Conservation (phyloP, 1,140 invertebrate species). For the Nebria ingens region DNA sequence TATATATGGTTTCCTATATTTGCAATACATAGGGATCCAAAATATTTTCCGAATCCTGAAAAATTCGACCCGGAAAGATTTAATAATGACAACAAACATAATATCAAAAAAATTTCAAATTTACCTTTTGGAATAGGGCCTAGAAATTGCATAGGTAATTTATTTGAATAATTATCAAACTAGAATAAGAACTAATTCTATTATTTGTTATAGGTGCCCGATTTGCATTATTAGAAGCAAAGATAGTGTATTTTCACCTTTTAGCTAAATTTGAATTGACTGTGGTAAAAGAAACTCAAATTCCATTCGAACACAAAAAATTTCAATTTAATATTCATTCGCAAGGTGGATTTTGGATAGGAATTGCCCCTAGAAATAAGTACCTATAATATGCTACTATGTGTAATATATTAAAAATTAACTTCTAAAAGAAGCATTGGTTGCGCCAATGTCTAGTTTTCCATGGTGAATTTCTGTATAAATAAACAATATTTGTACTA, state of each 20-base stretch:
- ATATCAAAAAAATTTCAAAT: slow-evolving; percentile 33
- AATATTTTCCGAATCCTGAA: slow-evolving; percentile 13
- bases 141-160: slow-evolving; percentile 45
- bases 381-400: too few relatives aligned
- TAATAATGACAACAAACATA: slow-evolving; percentile 30
- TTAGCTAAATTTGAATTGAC: slow-evolving; percentile 25
- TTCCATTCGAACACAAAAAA: slow-evolving; percentile 22
- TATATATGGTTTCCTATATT: slow-evolving; percentile 36
- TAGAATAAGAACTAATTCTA: not conserved
- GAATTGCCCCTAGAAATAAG: too few relatives aligned
- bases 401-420: too few relatives aligned
- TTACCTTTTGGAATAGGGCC: slow-evolving; percentile 46
- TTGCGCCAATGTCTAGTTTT: too few relatives aligned
- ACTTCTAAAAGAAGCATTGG: too few relatives aligned
- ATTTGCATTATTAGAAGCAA: slow-evolving; percentile 27
- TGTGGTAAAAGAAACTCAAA: slow-evolving; percentile 22
- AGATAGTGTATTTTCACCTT: slow-evolving; percentile 28
- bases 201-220: slow-evolving; percentile 14
- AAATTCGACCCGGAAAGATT: slow-evolving; percentile 10
- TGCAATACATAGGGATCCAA: too few relatives aligned
- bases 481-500: too few relatives aligned
- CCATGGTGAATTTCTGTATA: too few relatives aligned
- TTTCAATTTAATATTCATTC: slow-evolving; percentile 21
- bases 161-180: not conserved
- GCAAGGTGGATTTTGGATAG: slow-evolving; percentile 29